These are phyloP conservation scores for Boleophthalmus pectinirostris DNA, from an alignment of 2,113 vertebrate species.

Conservation along the genomic window DNA sequence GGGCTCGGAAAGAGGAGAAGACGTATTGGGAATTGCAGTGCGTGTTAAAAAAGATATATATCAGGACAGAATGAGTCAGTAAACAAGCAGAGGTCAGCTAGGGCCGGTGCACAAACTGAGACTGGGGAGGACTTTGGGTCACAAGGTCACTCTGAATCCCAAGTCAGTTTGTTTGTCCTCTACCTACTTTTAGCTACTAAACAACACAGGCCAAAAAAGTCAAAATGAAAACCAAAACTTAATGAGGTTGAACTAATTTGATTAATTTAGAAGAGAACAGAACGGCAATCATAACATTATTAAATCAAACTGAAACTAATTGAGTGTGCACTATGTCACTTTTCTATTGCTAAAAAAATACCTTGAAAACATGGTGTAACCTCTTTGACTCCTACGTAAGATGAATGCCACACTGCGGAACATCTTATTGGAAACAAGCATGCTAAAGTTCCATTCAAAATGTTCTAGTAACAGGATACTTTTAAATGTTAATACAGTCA, in stretches of 20 bases:
- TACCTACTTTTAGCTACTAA: neutral
- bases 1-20: neutral
- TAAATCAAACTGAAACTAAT: no score
- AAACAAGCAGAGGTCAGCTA: neutral
- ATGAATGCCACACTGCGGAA: no score
- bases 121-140: conserved; percentile 8
- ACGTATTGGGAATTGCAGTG: neutral
- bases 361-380: no score
- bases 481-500: no score
- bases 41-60: neutral
- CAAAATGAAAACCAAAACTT: neutral
- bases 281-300: no score
- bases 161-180: neutral
- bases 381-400: no score
- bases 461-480: no score
- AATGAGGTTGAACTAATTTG: neutral
- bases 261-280: no score
- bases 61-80: neutral
- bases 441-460: no score
- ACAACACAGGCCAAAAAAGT: neutral
- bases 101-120: neutral
- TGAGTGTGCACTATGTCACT: no score
- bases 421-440: no score
- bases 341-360: no score
- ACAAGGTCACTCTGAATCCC: conserved; percentile 8